Percentiles rank a stretch among this genome's conserved stretches.
phyloP scores from a whole-genome alignment of 2,113 vertebrate genomes.

The Xyliphius kryptos region DNA sequence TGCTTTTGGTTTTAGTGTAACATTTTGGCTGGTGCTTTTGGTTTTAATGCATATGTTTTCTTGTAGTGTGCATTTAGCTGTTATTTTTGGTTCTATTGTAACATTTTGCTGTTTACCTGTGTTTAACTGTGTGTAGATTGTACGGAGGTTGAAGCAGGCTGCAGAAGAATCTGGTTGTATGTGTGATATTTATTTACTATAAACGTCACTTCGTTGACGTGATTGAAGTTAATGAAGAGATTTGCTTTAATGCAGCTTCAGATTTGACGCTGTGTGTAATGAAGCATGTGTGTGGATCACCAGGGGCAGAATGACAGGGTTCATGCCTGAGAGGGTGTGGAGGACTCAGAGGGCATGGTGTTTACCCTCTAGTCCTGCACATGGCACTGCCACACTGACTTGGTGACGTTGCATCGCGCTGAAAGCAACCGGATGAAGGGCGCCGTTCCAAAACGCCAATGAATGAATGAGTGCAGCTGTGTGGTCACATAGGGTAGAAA shows the following conservation, averaged over 20 bases:
- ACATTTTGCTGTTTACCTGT: too few species aligned
- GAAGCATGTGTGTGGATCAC: not conserved
- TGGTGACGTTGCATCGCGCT: conserved; percentile 45
- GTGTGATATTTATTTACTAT: too few species aligned
- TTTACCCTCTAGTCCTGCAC: conserved; percentile 50
- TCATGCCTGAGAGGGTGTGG: conserved; percentile 1
- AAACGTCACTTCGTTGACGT: too few species aligned
- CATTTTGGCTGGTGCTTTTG: too few species aligned
- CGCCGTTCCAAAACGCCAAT: conserved; percentile 43
- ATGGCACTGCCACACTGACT: conserved; percentile 45
- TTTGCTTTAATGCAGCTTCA: not conserved
- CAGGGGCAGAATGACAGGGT: not conserved
- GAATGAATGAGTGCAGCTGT: conserved; percentile 66
- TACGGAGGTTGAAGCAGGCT: too few species aligned
- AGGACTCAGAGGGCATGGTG: conserved; percentile 38
- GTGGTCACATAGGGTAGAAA: conserved; percentile 35
- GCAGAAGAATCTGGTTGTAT: too few species aligned
- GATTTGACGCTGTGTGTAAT: not conserved
- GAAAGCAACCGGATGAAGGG: conserved; percentile 54
- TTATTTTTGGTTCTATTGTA: too few species aligned
- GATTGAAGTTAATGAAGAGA: too few species aligned
- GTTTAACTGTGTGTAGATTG: too few species aligned
- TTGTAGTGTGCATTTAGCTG: too few species aligned
- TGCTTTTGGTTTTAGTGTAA: too few species aligned
- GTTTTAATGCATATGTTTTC: too few species aligned